Conservation (phyloP, 2,797 vertebrate genomes). For the Rhinella marina region DNA sequence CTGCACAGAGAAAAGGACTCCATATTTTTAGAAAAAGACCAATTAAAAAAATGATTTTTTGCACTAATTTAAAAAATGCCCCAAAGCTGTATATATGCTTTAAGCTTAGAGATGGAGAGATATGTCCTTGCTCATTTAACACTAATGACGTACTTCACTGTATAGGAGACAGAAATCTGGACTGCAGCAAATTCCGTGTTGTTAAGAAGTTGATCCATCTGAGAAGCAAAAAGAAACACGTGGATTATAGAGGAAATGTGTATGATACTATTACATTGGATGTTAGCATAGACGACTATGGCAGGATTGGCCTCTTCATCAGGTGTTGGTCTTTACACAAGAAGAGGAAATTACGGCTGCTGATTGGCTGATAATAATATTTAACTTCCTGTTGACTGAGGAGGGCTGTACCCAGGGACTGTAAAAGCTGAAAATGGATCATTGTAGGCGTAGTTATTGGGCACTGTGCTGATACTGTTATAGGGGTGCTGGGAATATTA, state of each 20-base stretch:
- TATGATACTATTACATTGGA: neutral
- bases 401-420: no score
- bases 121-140: neutral
- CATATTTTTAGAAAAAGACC: no score
- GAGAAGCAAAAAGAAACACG: slow-evolving; percentile 57
- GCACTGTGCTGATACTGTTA: neutral
- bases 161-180: neutral
- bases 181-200: slow-evolving; percentile 28
- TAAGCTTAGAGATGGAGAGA: neutral
- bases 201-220: slow-evolving; percentile 70
- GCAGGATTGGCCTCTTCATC: no score
- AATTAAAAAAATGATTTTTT: no score
- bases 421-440: no score
- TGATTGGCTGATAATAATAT: no score
- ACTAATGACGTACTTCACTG: slow-evolving; percentile 13
- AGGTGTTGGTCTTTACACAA: no score
- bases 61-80: no score
- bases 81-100: no score
- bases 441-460: neutral
- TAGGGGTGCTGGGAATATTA: neutral
- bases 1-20: no score
- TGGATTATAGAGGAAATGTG: neutral
- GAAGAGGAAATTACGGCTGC: no score
- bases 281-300: neutral
- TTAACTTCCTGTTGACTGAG: no score